Percentiles rank a stretch among this genome's conserved stretches.
phyloP scores from a whole-genome alignment of 2,797 vertebrate species.

The Gymnothorax reevesii region DNA sequence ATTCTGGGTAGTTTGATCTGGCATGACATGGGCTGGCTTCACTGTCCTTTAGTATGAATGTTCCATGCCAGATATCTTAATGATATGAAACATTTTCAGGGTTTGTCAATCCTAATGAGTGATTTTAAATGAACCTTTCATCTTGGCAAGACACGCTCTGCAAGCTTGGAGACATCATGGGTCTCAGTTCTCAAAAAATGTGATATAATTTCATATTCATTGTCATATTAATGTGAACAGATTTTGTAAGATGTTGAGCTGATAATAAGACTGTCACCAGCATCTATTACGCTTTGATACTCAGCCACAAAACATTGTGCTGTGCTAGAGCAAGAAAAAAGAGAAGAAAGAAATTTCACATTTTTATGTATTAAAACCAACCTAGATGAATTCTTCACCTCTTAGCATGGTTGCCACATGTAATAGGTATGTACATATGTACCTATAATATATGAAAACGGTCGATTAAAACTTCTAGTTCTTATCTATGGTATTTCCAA shows the following conservation, averaged over 20 bases:
- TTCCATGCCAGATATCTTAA: background rate
- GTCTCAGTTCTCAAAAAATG: background rate
- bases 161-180: background rate
- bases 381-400: background rate
- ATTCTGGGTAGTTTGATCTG: background rate
- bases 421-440: too few species aligned
- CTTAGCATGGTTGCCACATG: background rate
- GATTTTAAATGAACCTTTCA: background rate
- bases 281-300: background rate
- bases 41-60: background rate
- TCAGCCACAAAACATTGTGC: background rate
- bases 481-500: too few species aligned
- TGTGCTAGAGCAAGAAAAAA: background rate
- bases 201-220: background rate
- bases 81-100: background rate
- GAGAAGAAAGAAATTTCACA: background rate
- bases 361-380: background rate
- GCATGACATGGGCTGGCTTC: background rate
- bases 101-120: background rate
- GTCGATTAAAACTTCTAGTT: too few species aligned
- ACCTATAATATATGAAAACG: too few species aligned
- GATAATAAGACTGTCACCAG: background rate
- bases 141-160: background rate
- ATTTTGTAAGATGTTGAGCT: conserved; percentile 2
- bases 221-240: background rate